Evolutionary conservation across 2,888 invertebrate genomes (phyloP).

Genomic region (Pyrgus malvae): DNA sequence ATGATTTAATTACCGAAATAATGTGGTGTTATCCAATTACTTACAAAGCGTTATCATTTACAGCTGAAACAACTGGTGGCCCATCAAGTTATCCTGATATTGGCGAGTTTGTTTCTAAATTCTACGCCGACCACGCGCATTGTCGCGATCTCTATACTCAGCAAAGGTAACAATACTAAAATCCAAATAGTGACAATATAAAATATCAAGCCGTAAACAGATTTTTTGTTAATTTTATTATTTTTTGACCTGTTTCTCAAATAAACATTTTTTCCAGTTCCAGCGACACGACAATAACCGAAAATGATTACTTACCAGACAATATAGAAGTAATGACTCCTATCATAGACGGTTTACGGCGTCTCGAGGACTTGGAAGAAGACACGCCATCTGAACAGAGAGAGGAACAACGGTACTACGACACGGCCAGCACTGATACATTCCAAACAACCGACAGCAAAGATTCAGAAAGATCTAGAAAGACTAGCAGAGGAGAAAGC

Average conservation of each 20-base stretch:
- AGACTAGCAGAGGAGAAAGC: slow-evolving; percentile 62
- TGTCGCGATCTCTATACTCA: slow-evolving; percentile 83
- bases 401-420: slow-evolving; percentile 38
- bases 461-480: slow-evolving; percentile 50
- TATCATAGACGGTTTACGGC: slow-evolving; percentile 67
- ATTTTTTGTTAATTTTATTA: too few relatives aligned
- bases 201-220: too few relatives aligned
- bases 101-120: slow-evolving; percentile 85
- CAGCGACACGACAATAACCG: slow-evolving; percentile 65
- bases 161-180: slow-evolving; percentile 47
- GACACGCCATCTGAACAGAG: slow-evolving; percentile 40
- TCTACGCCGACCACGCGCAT: slow-evolving; percentile 86
- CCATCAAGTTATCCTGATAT: slow-evolving; percentile 79
- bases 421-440: slow-evolving; percentile 51
- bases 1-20: too few relatives aligned
- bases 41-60: slow-evolving; percentile 12
- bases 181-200: not conserved
- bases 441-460: slow-evolving; percentile 57
- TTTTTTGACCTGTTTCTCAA: too few relatives aligned
- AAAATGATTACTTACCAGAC: slow-evolving; percentile 72
- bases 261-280: slow-evolving; percentile 47
- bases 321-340: slow-evolving; percentile 77
- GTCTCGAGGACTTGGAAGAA: slow-evolving; percentile 52
- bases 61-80: slow-evolving; percentile 51
- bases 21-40: too few relatives aligned